Base-by-base conservation (phyloP, 2,797 vertebrate genomes). In the Australoheros facetus region DNA sequence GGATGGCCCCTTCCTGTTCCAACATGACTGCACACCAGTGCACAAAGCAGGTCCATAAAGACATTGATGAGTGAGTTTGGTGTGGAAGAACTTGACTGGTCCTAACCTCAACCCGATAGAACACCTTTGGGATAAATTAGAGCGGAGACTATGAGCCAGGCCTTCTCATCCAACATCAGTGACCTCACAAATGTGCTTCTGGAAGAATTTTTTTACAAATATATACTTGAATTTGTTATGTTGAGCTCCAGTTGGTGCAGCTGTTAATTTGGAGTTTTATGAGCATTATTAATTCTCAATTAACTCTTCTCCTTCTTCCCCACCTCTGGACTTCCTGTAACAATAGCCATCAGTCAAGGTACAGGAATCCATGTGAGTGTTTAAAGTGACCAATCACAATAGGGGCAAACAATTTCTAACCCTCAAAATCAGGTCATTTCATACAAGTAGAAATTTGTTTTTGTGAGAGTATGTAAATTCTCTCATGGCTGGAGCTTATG, bases 361-460 rank as follows among this genome's bases (percentile, higher is more conserved):
- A 26, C 60, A 64, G 10, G 37, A 64, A 45, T 64, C 8, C 23
- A 45, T 11, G 21, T 66, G 62, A 48, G 39, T 48, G 39, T 66
- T 66, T 45, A 48, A 26, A 3, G 39, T 48, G 16, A 48, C 14
- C 62, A 48, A 48, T 48, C 42, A 45, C 62, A 28, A 17, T 19
- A 30, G 42, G 37, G 42, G 0, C 1, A 0, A 0, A 17, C 12
- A 16, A 51, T 51, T 51, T 51, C 26, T 28, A 51, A 48, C 0
- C 42, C 10, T 13, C 0, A 10, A 69, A 34, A 48, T 28, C 9
- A 48, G 62, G 21, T 64, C 0, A 3, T 11, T 53, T 53, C 17
- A 7, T 21, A 64, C n/a, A 23, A 42, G 60, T 21, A 12, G 42
- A 66, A 51, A 28, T 30, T 0, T 0, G 8, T 51, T 48, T 66